A percentile compares a stretch with the other conserved stretches of the same genome.
Evolutionary conservation across 2,888 invertebrate species (phyloP).

Genomic region (Sabellastarte sp.): DNA sequence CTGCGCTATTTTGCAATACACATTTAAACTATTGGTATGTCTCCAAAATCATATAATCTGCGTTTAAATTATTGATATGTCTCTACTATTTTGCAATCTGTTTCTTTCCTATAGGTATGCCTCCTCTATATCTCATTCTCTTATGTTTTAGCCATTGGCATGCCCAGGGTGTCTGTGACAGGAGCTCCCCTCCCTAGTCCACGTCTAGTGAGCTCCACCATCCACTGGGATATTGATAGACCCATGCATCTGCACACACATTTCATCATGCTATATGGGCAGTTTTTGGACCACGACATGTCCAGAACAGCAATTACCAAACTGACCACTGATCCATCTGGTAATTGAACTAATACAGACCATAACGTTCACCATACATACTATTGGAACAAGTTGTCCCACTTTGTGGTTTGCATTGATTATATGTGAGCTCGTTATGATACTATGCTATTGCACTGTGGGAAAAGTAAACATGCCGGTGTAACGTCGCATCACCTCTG

Average conservation of each 20-base stretch:
- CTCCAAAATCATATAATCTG: no score
- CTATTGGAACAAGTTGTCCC: no score
- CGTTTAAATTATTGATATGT: not conserved
- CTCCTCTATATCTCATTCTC: no score
- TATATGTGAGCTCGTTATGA: no score
- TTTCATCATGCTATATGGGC: slow-evolving; percentile 36
- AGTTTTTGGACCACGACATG: slow-evolving; percentile 38
- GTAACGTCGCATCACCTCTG: no score
- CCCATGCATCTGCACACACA: slow-evolving; percentile 18
- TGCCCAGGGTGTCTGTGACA: slow-evolving; percentile 20
- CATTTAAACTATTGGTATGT: no score
- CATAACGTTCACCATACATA: not conserved
- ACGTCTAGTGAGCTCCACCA: slow-evolving; percentile 29
- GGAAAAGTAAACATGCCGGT: no score
- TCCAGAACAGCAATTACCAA: slow-evolving; percentile 32
- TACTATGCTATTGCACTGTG: no score
- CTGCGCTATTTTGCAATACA: no score
- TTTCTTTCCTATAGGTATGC: no score
- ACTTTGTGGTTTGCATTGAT: no score
- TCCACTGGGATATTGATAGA: slow-evolving; percentile 24
- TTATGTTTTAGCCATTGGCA: no score
- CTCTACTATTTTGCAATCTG: not conserved
- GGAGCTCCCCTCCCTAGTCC: slow-evolving; percentile 30
- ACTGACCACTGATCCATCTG: slow-evolving; percentile 12
- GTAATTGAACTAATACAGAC: slow-evolving; percentile 1